Evolutionary conservation across 2,888 invertebrate species (phyloP), one percentile per base, ranked within the genome.

Genomic region (Eupithecia abbreviata): DNA sequence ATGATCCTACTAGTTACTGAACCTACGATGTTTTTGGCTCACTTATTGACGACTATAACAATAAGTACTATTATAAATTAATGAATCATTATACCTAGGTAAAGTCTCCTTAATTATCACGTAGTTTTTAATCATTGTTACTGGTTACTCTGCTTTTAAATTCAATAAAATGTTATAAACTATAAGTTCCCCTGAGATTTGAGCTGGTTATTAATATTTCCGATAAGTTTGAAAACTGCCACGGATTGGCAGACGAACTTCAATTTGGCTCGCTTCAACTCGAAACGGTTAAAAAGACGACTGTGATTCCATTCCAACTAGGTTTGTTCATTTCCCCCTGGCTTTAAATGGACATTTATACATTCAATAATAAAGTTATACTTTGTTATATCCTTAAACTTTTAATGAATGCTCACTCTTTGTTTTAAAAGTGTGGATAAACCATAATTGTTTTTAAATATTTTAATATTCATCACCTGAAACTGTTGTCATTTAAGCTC

Each of bases 351-450:
- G 82, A 86, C 87, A 85, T 87, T 87, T 89, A 87, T 89, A 90
- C 89, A 90, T 90, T 89, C 84, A 90, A 89, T 89, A 89, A 90
- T 86, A 84, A 85, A 85, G 85, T 89, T 58, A 2, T 58, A 58
- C 18, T 58, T 18, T 85, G 85, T 82, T 71, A 86, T 86, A 86
- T 89, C 88, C 87, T 82, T 77, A 81, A 87, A 90, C 83, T 90
- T 91, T 89, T 91, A 90, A 91, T 91, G 87, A 90, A 88, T 85
- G 85, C 85, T 81, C 84, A 82, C 71, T 72, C 77, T 78, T 80
- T 78, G 81, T 75, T 71, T 76, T 69, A 69, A 68, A 49, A 73
- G 18, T 76, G 67, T 72, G 41, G 76, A 70, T 75, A 77, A 42
- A 30, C 30, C 62, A 62, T 62, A 12, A 30, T 62, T 62, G 10